phyloP scores from a whole-genome alignment of 2,797 vertebrate genomes.

The Myotis vivesi region DNA sequence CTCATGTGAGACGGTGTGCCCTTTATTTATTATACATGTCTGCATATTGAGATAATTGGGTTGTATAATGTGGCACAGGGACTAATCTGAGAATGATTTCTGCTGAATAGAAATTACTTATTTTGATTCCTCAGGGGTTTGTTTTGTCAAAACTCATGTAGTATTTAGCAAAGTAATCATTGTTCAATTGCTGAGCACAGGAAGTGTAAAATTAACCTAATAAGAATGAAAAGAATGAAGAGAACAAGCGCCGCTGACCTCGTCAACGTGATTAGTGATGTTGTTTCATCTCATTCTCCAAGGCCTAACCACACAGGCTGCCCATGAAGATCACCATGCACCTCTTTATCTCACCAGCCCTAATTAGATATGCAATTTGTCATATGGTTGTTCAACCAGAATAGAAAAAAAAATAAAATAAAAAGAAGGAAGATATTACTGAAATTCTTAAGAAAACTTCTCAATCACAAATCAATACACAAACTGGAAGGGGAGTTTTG shows the following conservation, averaged over 20 bases:
- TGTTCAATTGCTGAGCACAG: constrained; percentile 83
- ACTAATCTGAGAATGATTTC: constrained; percentile 82
- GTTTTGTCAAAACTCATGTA: constrained; percentile 86
- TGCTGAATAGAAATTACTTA: constrained; percentile 84
- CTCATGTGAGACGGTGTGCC: constrained; percentile 58
- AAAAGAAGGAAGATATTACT: not conserved
- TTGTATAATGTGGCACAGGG: constrained; percentile 79
- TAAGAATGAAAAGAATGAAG: constrained; percentile 78
- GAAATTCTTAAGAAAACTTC: not conserved
- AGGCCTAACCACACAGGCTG: constrained; percentile 75
- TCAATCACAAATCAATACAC: not conserved
- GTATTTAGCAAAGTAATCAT: constrained; percentile 86
- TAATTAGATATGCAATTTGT: constrained; percentile 80
- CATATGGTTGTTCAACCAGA: constrained; percentile 62
- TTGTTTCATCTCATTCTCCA: constrained; percentile 75
- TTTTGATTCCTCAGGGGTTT: constrained; percentile 83
- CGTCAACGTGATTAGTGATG: constrained; percentile 83
- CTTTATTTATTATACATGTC: constrained; percentile 82
- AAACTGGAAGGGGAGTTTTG: not conserved
- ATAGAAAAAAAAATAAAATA: not conserved
- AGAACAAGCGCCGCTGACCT: constrained; percentile 77
- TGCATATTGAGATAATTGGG: constrained; percentile 82
- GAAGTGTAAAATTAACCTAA: constrained; percentile 84
- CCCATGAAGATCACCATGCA: constrained; percentile 59
- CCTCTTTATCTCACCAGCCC: constrained; percentile 77